Percentiles rank a stretch among this genome's conserved stretches.
These are phyloP conservation scores for Caenorhabditis plicata DNA, from an alignment of 2,888 invertebrate species.

Conservation along the genomic window DNA sequence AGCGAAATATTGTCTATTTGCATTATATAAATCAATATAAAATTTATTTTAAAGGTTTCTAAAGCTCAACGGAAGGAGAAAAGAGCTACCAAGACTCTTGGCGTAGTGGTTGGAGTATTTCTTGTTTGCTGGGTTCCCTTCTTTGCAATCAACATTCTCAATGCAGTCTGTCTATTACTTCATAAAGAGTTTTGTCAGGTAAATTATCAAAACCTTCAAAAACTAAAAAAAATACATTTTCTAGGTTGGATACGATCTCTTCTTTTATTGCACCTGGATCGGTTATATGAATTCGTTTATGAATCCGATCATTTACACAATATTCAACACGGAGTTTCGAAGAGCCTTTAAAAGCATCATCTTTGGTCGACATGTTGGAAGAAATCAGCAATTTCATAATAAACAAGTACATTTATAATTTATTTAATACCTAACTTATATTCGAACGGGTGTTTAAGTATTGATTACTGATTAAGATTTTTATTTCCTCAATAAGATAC, in stretches of 20 bases:
- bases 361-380: constrained; percentile 28
- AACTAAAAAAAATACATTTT: neutral
- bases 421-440: too few relatives aligned
- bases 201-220: neutral
- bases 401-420: constrained; percentile 32
- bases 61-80: constrained; percentile 76
- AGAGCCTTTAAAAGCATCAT: constrained; percentile 78
- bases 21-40: neutral
- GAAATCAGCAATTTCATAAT: constrained; percentile 26
- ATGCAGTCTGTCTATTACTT: constrained; percentile 86
- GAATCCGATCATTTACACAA: constrained; percentile 73
- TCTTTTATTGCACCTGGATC: constrained; percentile 93
- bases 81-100: constrained; percentile 96
- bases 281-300: constrained; percentile 83
- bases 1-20: neutral
- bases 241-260: constrained; percentile 69
- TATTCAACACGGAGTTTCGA: constrained; percentile 77
- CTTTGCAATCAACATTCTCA: constrained; percentile 95
- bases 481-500: too few relatives aligned
- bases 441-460: too few relatives aligned
- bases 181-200: constrained; percentile 54
- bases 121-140: constrained; percentile 98
- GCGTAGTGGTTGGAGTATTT: constrained; percentile 96
- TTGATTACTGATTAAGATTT: too few relatives aligned
- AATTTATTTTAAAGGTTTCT: too few relatives aligned